Conservation (phyloP, 1,140 invertebrate genomes). For the Rhyzopertha dominica region DNA sequence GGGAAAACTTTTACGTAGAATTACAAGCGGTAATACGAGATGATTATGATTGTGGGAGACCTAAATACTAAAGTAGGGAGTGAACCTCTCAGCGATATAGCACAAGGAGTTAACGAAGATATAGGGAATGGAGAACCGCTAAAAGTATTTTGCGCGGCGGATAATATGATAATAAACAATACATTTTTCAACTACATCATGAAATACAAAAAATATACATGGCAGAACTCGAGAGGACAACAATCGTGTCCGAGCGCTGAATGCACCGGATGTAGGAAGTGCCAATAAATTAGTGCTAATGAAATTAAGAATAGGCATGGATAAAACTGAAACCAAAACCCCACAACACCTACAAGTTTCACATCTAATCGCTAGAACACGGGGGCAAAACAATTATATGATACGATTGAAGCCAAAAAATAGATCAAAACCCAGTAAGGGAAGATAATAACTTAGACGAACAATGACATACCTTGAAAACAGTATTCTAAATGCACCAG, state of each 20-base stretch:
- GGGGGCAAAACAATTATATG: background rate
- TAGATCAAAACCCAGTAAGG: conserved; percentile 2
- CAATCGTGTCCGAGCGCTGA: conserved; percentile 8
- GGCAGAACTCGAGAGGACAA: conserved; percentile 4
- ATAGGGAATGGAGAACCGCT: conserved; percentile 13
- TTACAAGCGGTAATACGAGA: conserved; percentile 2
- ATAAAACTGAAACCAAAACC: background rate
- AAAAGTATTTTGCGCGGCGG: conserved; percentile 5
- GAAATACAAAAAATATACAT: conserved; percentile 8
- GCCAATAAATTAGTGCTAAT: conserved; percentile 1
- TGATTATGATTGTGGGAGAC: conserved; percentile 2
- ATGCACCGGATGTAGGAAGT: conserved; percentile 8
- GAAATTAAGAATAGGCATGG: background rate
- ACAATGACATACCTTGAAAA: conserved; percentile 1
- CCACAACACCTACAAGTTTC: conserved; percentile 5
- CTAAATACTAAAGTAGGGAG: conserved; percentile 7
- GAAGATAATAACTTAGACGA: background rate
- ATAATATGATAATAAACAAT: conserved; percentile 5
- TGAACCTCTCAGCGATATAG: background rate
- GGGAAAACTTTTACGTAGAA: conserved; percentile 5
- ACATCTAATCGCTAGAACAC: conserved; percentile 1
- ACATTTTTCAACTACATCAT: background rate
- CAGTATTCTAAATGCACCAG: background rate
- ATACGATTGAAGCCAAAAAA: background rate
- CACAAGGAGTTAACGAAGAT: conserved; percentile 14